A percentile compares a stretch with the other conserved stretches of the same genome.
Evolutionary conservation across 2,888 invertebrate genomes (phyloP).

Genomic region (Augochlorella aurata): DNA sequence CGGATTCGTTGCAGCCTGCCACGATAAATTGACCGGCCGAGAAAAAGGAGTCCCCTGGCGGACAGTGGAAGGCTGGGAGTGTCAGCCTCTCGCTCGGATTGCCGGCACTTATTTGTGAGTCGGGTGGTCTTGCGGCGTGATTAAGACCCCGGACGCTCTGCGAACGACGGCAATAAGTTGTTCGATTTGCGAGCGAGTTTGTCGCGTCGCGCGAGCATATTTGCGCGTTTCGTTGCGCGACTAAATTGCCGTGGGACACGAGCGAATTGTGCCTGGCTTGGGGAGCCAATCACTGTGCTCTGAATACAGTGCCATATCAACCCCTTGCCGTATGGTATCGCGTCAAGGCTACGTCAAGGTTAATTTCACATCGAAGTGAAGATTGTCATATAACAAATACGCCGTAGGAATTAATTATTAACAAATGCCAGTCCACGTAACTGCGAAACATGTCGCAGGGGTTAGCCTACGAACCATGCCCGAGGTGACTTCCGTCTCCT

Average conservation of each 20-base stretch:
- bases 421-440: too few relatives aligned
- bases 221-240: conserved; percentile 41
- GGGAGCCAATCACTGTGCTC: too few relatives aligned
- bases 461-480: too few relatives aligned
- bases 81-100: conserved; percentile 15
- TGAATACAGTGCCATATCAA: too few relatives aligned
- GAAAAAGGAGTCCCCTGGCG: conserved; percentile 19
- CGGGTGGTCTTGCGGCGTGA: conserved; percentile 47
- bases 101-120: conserved; percentile 25
- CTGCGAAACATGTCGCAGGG: too few relatives aligned
- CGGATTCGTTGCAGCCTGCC: conserved; percentile 29
- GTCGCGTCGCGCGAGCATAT: conserved; percentile 42
- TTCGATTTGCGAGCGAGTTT: conserved; percentile 55
- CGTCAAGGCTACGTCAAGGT: too few relatives aligned
- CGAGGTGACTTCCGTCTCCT: not conserved
- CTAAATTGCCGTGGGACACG: conserved; percentile 38
- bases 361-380: too few relatives aligned
- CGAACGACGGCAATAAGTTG: conserved; percentile 52
- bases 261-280: not conserved
- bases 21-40: conserved; percentile 28
- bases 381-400: too few relatives aligned
- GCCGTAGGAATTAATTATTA: too few relatives aligned
- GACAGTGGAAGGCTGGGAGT: not conserved
- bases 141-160: conserved; percentile 43
- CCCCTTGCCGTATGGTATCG: too few relatives aligned